phyloP scores from a whole-genome alignment of 2,888 invertebrate genomes.

The Sinopyrophorus schimmeli region DNA sequence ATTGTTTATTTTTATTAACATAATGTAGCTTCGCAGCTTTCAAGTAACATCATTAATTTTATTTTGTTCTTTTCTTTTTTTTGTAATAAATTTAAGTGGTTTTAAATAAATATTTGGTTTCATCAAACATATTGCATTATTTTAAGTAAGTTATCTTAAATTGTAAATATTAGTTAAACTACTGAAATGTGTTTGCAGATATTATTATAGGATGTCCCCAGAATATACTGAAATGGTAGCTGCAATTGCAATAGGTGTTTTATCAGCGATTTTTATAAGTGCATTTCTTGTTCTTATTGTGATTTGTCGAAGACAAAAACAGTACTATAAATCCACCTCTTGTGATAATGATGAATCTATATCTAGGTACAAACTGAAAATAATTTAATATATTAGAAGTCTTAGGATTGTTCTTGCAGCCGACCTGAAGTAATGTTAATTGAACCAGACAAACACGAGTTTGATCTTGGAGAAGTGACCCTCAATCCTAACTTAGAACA shows the following conservation, averaged over 20 bases:
- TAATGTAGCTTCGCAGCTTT: too few species aligned
- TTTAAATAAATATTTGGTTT: too few species aligned
- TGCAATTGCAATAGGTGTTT: conserved; percentile 67
- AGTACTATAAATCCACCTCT: conserved; percentile 47
- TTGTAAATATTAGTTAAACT: too few species aligned
- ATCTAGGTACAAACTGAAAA: conserved; percentile 13
- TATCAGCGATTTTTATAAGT: conserved; percentile 69
- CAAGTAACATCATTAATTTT: too few species aligned
- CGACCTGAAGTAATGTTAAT: conserved; percentile 62
- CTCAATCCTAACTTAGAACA: conserved; percentile 62
- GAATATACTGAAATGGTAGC: conserved; percentile 69
- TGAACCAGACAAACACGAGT: conserved; percentile 54
- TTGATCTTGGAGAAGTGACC: conserved; percentile 63
- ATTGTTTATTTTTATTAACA: too few species aligned
- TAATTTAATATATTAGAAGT: neutral
- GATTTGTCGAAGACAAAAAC: conserved; percentile 63
- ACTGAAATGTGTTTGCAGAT: neutral
- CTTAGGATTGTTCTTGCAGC: conserved; percentile 27
- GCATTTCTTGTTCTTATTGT: conserved; percentile 67
- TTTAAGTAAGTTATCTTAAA: too few species aligned
- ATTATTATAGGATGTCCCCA: conserved; percentile 47
- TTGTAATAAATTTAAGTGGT: too few species aligned
- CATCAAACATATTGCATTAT: too few species aligned
- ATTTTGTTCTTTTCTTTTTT: too few species aligned
- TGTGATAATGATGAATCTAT: conserved; percentile 46